Evolutionary conservation across 2,888 invertebrate species (phyloP).

Genomic region (Tipula unca): DNA sequence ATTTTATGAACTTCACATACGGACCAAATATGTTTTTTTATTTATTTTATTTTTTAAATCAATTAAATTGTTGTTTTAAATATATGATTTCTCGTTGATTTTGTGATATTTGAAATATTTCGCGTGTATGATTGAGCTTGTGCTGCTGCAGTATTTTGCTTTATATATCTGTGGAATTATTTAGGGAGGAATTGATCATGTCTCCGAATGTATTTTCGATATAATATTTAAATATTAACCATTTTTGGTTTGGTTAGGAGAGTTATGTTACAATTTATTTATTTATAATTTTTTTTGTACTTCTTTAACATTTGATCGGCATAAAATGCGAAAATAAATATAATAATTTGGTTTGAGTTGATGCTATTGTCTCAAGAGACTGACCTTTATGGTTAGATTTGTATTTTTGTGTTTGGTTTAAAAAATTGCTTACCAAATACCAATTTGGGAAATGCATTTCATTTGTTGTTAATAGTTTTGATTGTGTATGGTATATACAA

Average conservation of each 20-base stretch:
- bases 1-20: neutral
- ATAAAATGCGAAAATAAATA: neutral
- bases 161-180: neutral
- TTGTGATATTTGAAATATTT: neutral
- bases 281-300: neutral
- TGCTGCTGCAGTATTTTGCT: neutral
- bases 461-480: neutral
- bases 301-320: neutral
- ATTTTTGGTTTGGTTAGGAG: constrained; percentile 2
- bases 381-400: neutral
- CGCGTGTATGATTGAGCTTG: neutral
- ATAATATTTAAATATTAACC: neutral
- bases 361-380: neutral
- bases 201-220: neutral
- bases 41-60: neutral
- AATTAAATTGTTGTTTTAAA: neutral
- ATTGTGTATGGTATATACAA: neutral
- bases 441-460: neutral
- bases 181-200: neutral
- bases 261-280: neutral
- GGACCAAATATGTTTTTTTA: neutral
- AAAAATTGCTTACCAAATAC: neutral
- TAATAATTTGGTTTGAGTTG: neutral
- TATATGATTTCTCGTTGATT: neutral
- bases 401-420: neutral